Conservation (phyloP, 2,888 invertebrate species). For the Myopa testacea region DNA sequence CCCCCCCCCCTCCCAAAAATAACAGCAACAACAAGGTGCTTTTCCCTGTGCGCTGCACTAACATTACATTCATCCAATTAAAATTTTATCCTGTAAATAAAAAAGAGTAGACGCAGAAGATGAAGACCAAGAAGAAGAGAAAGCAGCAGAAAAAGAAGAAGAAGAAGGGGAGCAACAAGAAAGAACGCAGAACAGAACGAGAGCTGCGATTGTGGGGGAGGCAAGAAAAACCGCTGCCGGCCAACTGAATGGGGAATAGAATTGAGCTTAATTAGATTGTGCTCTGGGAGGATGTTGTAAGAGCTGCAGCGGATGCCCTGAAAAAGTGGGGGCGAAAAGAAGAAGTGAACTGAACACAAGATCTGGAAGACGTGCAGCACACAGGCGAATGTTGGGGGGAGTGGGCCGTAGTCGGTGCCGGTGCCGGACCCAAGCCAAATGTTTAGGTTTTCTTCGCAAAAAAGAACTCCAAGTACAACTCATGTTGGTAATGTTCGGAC, state of each 20-base stretch:
- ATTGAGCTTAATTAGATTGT: constrained; percentile 37
- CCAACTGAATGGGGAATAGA: constrained; percentile 29
- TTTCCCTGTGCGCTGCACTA: neutral
- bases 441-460: constrained; percentile 5
- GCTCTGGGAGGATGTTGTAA: constrained; percentile 32
- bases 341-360: neutral
- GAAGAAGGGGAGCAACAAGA: neutral
- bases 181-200: neutral
- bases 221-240: constrained; percentile 9
- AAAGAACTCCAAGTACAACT: neutral
- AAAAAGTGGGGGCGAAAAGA: neutral
- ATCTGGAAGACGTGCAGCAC: neutral
- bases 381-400: no score
- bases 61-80: constrained; percentile 32
- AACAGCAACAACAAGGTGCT: neutral
- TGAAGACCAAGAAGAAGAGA: neutral
- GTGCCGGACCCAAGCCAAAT: neutral
- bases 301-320: neutral
- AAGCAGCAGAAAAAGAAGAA: neutral
- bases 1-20: neutral
- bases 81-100: constrained; percentile 33
- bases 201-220: neutral
- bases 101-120: neutral
- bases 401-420: no score
- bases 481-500: constrained; percentile 21